Evolutionary conservation across 2,888 invertebrate genomes (phyloP), one percentile per base, ranked within the genome.

Genomic region (Tiliacea citrago): DNA sequence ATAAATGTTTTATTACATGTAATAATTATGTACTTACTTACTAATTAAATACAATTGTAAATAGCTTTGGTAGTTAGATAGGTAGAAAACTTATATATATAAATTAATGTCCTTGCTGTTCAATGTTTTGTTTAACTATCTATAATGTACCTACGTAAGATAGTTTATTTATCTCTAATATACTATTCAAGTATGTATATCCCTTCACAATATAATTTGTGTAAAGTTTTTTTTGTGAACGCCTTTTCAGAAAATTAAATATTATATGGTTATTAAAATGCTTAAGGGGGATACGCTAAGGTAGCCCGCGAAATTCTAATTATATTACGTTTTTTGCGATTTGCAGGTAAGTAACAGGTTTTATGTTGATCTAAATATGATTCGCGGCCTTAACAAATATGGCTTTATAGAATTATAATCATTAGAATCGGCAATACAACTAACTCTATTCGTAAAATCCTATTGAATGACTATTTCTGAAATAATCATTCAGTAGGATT

Each of bases 1-100:
- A 81, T 84, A 73, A 77, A 82, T 80, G 61, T 86, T 85, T 85
- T 80, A 84, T 24, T 72, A 73, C n/a, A 62, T 77, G 61, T 77
- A 75, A 68, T 61, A 77, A 77, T 18, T 24, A 77, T 75, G 88
- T 89, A 89, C 89, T 89, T 89, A 89, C 74, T 81, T 81, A 85
- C 42, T 65, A 62, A 68, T 77, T 70, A 76, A 70, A 68, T 69
- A 39, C 21, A 80, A 80, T 74, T 87, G 86, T 88, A 88, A 81
- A 89, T 86, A 86, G 87, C 88, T 89, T 88, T 80, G 83, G 80
- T 87, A 89, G 83, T 75, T 85, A 87, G 82, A 73, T 80, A 84
- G 80, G 77, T 73, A 81, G 73, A 75, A 74, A 79, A 81, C 76
- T 74, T 82, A 80, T 83, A 71, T 57, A 68, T 84, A 86, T 58